Evolutionary conservation across 2,113 vertebrate species (phyloP).

Genomic region (Eubucco bourcierii): DNA sequence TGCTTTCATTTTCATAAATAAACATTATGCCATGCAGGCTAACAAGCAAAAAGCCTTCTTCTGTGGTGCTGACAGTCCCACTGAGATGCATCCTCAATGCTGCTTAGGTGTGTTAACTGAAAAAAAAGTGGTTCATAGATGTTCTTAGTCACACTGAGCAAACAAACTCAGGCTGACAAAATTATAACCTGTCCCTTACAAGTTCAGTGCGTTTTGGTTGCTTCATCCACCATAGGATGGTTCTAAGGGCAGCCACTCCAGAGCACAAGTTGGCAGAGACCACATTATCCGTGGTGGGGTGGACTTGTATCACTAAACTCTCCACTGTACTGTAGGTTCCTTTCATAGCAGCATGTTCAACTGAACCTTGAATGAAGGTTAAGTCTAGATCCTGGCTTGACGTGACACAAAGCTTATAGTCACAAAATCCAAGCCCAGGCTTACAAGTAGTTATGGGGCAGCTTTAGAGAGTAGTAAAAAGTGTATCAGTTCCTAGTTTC

Average conservation of each 20-base stretch:
- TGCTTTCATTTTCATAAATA: conserved; percentile 11
- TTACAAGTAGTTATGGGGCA: neutral
- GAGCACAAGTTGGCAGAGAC: neutral
- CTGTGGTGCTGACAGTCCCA: neutral
- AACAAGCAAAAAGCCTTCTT: neutral
- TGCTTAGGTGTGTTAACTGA: neutral
- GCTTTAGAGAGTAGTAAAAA: neutral
- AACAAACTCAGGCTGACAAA: neutral
- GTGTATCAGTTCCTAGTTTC: neutral
- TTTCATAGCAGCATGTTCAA: neutral
- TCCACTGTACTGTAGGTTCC: neutral
- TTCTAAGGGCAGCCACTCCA: neutral
- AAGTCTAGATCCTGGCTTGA: neutral
- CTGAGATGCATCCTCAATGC: neutral
- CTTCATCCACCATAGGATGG: neutral
- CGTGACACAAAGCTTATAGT: neutral
- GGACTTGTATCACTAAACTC: neutral
- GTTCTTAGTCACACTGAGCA: neutral
- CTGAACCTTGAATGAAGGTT: neutral
- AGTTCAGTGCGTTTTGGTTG: neutral
- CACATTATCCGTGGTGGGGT: neutral
- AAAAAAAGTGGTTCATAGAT: neutral
- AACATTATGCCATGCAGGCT: neutral
- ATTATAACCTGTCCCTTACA: neutral
- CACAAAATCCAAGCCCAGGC: neutral